Evolutionary conservation across 2,113 vertebrate species (phyloP).

Genomic region (Sarotherodon lohbergeri): DNA sequence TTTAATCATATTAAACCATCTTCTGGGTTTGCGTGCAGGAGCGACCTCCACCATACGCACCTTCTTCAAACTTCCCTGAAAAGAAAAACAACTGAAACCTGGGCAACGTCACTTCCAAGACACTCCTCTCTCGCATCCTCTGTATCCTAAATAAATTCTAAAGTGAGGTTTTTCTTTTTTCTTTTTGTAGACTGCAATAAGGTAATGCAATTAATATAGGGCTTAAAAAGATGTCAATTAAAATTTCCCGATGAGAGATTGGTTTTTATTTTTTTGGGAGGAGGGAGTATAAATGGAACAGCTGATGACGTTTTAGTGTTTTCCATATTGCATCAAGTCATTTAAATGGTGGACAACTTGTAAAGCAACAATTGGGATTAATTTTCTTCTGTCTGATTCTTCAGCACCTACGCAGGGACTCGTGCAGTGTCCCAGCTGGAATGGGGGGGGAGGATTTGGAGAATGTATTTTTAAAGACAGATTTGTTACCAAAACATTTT

Average conservation of each 20-base stretch:
- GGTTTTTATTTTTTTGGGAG: neutral
- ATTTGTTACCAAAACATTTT: constrained; percentile 44
- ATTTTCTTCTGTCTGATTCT: neutral
- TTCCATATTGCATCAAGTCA: neutral
- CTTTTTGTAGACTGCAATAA: neutral
- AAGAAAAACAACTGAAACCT: constrained; percentile 78
- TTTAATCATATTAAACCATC: neutral
- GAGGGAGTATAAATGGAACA: neutral
- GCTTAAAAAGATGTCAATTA: constrained; percentile 4
- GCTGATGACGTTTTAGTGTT: neutral
- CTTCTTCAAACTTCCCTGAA: constrained; percentile 66
- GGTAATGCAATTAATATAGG: neutral
- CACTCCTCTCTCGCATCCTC: constrained; percentile 3
- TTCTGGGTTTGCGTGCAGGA: constrained; percentile 61
- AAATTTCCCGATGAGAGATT: neutral
- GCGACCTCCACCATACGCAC: constrained; percentile 79
- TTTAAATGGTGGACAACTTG: neutral
- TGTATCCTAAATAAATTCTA: constrained; percentile 15
- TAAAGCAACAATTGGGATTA: neutral
- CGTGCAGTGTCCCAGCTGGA: neutral
- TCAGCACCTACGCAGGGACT: neutral
- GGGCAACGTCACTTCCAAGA: neutral
- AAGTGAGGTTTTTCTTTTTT: neutral
- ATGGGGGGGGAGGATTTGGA: neutral
- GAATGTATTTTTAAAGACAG: constrained; percentile 32